These are phyloP conservation scores for Akabosia matsudoensis DNA, from an alignment of 1,140 invertebrate genomes.

Conservation along the genomic window DNA sequence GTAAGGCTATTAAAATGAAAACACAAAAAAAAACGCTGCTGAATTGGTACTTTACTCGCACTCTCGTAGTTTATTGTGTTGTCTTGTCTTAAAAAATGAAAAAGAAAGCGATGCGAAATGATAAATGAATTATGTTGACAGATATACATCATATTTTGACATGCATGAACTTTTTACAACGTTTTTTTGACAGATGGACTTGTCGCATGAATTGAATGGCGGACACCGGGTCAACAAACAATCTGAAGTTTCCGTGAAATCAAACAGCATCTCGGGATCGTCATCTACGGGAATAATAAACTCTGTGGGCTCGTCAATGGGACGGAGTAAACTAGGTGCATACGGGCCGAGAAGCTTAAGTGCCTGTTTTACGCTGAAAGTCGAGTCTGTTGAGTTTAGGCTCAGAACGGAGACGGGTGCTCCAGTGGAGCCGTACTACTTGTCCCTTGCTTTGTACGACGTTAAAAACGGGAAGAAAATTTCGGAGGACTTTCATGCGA, in stretches of 20 bases:
- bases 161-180: no score
- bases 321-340: background rate
- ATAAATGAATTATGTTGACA: no score
- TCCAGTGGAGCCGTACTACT: slow-evolving; percentile 84
- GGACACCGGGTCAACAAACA: background rate
- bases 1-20: no score
- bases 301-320: background rate
- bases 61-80: no score
- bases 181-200: background rate
- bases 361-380: slow-evolving; percentile 28
- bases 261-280: background rate
- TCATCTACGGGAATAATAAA: background rate
- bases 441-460: slow-evolving; percentile 81
- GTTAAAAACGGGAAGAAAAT: slow-evolving; percentile 77
- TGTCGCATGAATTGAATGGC: background rate
- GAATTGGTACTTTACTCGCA: no score
- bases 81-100: no score
- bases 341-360: background rate
- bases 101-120: no score
- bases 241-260: background rate
- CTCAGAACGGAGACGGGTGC: slow-evolving; percentile 37
- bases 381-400: slow-evolving; percentile 44
- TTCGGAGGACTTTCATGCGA: slow-evolving; percentile 83
- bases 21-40: no score
- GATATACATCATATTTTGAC: no score